Percentiles rank a stretch among this genome's conserved stretches.
These are phyloP conservation scores for Geopemphigus sp. DNA, from an alignment of 1,140 invertebrate genomes.

Conservation along the genomic window DNA sequence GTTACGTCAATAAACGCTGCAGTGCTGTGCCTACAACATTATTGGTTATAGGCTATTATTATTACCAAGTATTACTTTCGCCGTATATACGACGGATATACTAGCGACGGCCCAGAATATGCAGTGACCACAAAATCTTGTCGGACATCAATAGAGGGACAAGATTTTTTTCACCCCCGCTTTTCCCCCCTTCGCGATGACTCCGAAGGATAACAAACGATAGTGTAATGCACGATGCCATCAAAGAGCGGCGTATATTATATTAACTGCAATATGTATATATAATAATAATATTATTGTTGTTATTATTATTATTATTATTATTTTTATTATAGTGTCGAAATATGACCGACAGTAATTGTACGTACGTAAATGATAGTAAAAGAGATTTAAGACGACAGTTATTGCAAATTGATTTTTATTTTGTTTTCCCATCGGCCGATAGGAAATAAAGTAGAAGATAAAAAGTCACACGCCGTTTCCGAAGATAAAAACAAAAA, in stretches of 20 bases:
- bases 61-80: no score
- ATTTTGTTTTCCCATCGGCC: constrained; percentile 16
- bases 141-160: constrained; percentile 21
- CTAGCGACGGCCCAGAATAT: no score
- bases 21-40: no score
- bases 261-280: no score
- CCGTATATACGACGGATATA: no score
- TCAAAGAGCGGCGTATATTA: constrained; percentile 32
- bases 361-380: constrained; percentile 27
- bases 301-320: no score
- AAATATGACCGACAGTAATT: constrained; percentile 44
- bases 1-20: no score
- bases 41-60: no score
- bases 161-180: neutral
- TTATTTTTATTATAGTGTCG: constrained; percentile 40
- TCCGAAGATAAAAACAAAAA: constrained; percentile 13
- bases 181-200: neutral
- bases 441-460: constrained; percentile 26
- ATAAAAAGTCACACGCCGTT: constrained; percentile 23
- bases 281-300: no score
- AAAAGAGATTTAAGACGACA: constrained; percentile 45
- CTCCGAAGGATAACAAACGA: no score
- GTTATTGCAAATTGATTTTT: constrained; percentile 50
- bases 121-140: constrained; percentile 45
- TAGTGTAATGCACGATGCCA: neutral